These are phyloP conservation scores for Autographa pulchrina DNA, from an alignment of 2,888 invertebrate species.

Conservation along the genomic window DNA sequence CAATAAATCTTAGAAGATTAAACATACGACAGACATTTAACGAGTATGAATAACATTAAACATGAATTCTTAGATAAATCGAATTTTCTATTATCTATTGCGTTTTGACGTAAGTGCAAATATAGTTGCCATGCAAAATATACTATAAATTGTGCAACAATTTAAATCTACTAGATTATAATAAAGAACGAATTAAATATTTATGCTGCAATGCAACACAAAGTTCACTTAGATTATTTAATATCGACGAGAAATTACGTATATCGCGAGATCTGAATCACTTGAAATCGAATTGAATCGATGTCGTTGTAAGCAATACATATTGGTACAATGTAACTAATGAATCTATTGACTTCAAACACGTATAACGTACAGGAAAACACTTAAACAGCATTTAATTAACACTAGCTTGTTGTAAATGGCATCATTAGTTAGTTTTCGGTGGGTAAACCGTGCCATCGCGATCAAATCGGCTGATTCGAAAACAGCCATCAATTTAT, in stretches of 20 bases:
- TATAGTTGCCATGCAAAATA: constrained; percentile 49
- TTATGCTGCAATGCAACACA: constrained; percentile 40
- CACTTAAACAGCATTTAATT: background rate
- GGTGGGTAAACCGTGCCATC: background rate
- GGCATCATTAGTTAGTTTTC: background rate
- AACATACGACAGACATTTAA: constrained; percentile 24
- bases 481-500: background rate
- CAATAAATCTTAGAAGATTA: constrained; percentile 28
- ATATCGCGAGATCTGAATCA: constrained; percentile 14
- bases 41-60: constrained; percentile 18
- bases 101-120: constrained; percentile 34
- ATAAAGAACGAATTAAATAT: constrained; percentile 30
- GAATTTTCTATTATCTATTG: constrained; percentile 33
- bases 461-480: background rate
- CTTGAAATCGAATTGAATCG: constrained; percentile 1
- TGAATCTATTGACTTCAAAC: constrained; percentile 1
- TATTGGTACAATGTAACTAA: constrained; percentile 11
- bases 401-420: background rate
- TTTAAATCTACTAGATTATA: constrained; percentile 44
- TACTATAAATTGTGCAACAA: constrained; percentile 49
- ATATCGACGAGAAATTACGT: background rate
- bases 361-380: background rate
- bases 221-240: background rate
- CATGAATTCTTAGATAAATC: constrained; percentile 7
- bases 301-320: background rate